Evolutionary conservation across 2,888 invertebrate species (phyloP).

Genomic region (Nomada fucata): DNA sequence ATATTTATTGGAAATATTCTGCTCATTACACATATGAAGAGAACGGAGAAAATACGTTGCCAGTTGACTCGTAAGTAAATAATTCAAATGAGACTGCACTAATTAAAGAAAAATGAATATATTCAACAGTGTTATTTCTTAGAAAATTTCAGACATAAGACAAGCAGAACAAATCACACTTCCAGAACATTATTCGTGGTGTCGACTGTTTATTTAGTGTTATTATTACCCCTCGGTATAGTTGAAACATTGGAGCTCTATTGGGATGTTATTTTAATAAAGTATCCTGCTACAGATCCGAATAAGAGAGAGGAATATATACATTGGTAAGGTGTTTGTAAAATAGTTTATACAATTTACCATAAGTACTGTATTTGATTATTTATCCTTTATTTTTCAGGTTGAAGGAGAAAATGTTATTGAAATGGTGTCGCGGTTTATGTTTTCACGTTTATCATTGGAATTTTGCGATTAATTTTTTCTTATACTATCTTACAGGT

Average conservation of each 20-base stretch:
- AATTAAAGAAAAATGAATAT: constrained; percentile 13
- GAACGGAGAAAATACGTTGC: constrained; percentile 73
- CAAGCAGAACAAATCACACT: constrained; percentile 72
- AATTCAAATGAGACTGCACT: background rate
- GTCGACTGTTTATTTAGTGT: constrained; percentile 81
- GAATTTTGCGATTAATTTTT: constrained; percentile 82
- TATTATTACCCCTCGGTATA: constrained; percentile 81
- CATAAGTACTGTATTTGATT: background rate
- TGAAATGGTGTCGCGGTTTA: constrained; percentile 82
- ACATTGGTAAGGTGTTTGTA: constrained; percentile 74
- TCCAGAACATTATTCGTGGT: constrained; percentile 80
- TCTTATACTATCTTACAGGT: constrained; percentile 81
- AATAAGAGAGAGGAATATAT: constrained; percentile 75
- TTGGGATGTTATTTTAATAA: constrained; percentile 78
- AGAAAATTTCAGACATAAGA: constrained; percentile 71
- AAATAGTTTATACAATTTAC: background rate
- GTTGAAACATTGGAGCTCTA: constrained; percentile 82
- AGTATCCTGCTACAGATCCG: constrained; percentile 65
- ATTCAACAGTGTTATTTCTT: constrained; percentile 49
- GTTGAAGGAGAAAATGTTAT: constrained; percentile 79
- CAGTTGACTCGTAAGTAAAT: constrained; percentile 75
- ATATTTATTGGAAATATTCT: constrained; percentile 81
- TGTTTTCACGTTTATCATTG: constrained; percentile 82
- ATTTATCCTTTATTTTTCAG: constrained; percentile 67
- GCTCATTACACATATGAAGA: constrained; percentile 77